A percentile compares a stretch with the other conserved stretches of the same genome.
Conservation (phyloP, 2,113 vertebrate species). For the Rattus norvegicus region GRCr8 NC_086023.1:165708001-165708500, state of each 20-base stretch:
- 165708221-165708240: background rate
- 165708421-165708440: background rate
- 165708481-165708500: background rate
- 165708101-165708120: background rate
- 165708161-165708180: background rate
- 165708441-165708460: background rate
- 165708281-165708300: background rate
- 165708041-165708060: background rate
- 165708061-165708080: background rate
- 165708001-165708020: no score
- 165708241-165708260: background rate
- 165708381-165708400: no score
- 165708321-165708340: rapidly evolving
- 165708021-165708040: no score
- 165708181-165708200: background rate
- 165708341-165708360: background rate
- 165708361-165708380: background rate
- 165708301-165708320: background rate
- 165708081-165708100: background rate
- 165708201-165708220: background rate
- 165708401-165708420: no score
- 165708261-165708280: rapidly evolving
- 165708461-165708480: background rate
- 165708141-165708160: background rate
- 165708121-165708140: background rate